Evolutionary conservation across 2,888 invertebrate genomes (phyloP).

Genomic region (Drosophila limbata): DNA sequence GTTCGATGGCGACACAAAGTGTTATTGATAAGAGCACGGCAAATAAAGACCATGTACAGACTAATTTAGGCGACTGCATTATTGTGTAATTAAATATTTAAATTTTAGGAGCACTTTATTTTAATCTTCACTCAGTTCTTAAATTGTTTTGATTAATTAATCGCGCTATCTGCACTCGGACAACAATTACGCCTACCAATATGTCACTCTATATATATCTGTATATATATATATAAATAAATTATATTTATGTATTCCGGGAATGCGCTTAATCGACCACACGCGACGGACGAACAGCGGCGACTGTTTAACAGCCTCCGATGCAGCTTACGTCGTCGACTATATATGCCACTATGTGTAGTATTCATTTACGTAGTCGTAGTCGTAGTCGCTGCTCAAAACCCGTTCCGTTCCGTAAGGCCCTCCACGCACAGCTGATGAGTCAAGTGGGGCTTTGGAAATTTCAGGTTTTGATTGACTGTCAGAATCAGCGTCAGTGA

Average conservation of each 20-base stretch:
- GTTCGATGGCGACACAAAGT: slow-evolving; percentile 39
- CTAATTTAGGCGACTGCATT: slow-evolving; percentile 54
- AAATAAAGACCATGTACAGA: slow-evolving; percentile 21
- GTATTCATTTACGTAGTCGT: neutral
- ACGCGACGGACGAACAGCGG: slow-evolving; percentile 64
- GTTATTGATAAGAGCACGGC: slow-evolving; percentile 62
- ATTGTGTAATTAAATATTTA: slow-evolving; percentile 15
- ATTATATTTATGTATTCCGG: neutral
- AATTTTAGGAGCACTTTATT: slow-evolving; percentile 27
- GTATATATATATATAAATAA: neutral
- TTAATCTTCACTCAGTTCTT: slow-evolving; percentile 16
- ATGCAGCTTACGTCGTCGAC: slow-evolving; percentile 43
- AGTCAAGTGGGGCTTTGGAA: slow-evolving; percentile 63
- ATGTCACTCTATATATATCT: slow-evolving; percentile 5
- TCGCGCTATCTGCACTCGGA: slow-evolving; percentile 32
- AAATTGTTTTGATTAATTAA: slow-evolving; percentile 29
- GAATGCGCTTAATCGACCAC: slow-evolving; percentile 50
- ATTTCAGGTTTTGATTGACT: slow-evolving; percentile 52
- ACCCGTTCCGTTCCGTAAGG: slow-evolving; percentile 53
- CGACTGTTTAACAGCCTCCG: slow-evolving; percentile 51
- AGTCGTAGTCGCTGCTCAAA: slow-evolving; percentile 37
- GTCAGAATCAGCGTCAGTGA: slow-evolving; percentile 23
- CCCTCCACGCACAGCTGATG: slow-evolving; percentile 62
- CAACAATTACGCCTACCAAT: slow-evolving; percentile 46
- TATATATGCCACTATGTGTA: slow-evolving; percentile 25